Evolutionary conservation across 1,140 invertebrate genomes (phyloP), one percentile per base, ranked within the genome.

Genomic region (Aphelenchoides fujianensis): DNA sequence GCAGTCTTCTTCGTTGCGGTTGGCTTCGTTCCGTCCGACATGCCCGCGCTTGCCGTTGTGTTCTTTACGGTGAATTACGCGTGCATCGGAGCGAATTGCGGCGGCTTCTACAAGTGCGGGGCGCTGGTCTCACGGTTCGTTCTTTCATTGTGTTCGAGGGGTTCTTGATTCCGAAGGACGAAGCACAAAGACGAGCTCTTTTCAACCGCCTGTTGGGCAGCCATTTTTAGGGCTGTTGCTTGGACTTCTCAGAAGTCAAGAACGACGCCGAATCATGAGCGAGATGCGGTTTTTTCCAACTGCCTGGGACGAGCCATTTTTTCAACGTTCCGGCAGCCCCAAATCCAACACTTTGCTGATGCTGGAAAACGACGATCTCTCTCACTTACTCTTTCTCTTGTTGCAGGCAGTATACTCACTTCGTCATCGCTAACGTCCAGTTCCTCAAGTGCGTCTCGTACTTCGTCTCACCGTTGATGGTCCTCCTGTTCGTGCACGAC

Each of bases 21-120:
- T 34, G 79, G 80, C 12, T 74, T 80, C 41, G 67, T 81, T 32
- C 78, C 78, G 23, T 63, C 68, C 28, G 48, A 77, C 30, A 68
- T 53, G 16, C 67, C 68, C 1, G 30, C 66, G n/a, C 53, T 68
- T 1, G 37, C 75, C 35, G 72, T 80, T 1, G 30, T 67, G 16
- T 36, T 79, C 23, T 71, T 73, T 32, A 70, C 69, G 16, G 31
- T 79, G 12, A 81, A 74, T 31, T 79, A 74, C 34, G 72, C 78
- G 30, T 68, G 63, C n/a, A 70, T 78, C 32, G 78, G 74, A 1
- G 53, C 67, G 0, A 80, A 80, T 71, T 71, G 67, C 28, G 77
- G 79, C 16, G 78, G 78, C 30, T 80, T 80, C 57, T 80, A 80
- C 61, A 80, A 80, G 53, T 80, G 78, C 35, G 78, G 69, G 52